Conservation (phyloP, 2,888 invertebrate genomes). For the Acheta domesticus region DNA sequence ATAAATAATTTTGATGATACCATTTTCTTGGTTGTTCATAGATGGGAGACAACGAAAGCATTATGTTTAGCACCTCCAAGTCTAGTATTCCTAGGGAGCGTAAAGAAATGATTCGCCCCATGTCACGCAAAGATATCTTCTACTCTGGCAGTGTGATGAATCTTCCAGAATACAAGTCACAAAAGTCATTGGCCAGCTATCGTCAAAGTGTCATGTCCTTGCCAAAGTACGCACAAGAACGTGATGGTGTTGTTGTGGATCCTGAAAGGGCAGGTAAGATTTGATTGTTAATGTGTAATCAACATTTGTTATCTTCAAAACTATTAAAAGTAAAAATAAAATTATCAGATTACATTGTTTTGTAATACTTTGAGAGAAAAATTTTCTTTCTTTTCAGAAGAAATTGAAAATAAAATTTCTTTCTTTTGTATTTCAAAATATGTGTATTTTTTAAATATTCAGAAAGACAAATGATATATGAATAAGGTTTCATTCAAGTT, state of each 20-base stretch:
- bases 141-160: conserved; percentile 94
- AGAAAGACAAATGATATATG: too few relatives aligned
- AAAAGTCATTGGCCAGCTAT: conserved; percentile 85
- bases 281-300: conserved; percentile 37
- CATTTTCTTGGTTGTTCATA: conserved; percentile 40
- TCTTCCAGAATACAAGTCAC: conserved; percentile 88
- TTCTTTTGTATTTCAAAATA: too few relatives aligned
- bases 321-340: too few relatives aligned
- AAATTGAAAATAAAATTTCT: too few relatives aligned
- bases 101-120: conserved; percentile 75
- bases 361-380: too few relatives aligned
- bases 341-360: too few relatives aligned
- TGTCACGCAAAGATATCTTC: conserved; percentile 95
- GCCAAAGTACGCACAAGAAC: conserved; percentile 59
- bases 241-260: conserved; percentile 55
- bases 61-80: conserved; percentile 66
- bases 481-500: too few relatives aligned
- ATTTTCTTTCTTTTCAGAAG: too few relatives aligned
- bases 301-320: too few relatives aligned
- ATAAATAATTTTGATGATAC: too few relatives aligned
- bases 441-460: too few relatives aligned
- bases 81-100: conserved; percentile 51
- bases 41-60: conserved; percentile 62
- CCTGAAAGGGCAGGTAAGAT: conserved; percentile 65
- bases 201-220: conserved; percentile 88